phyloP scores from a whole-genome alignment of 2,113 vertebrate genomes.

The Copsychus sechellarum region DNA sequence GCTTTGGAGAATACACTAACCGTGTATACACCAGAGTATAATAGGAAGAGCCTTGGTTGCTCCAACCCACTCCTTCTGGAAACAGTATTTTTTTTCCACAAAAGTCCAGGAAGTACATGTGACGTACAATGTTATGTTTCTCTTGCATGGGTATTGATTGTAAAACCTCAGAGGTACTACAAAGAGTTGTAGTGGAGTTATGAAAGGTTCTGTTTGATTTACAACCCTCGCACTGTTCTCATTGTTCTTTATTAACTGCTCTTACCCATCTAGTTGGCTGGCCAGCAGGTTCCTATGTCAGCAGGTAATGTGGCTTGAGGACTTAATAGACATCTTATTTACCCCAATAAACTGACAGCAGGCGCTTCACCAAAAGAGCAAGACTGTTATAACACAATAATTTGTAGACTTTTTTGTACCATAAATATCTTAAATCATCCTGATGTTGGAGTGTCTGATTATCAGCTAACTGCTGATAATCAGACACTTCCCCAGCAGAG shows the following conservation, averaged over 20 bases:
- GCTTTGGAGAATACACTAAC: not conserved
- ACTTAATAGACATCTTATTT: not conserved
- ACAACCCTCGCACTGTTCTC: not conserved
- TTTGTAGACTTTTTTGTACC: not conserved
- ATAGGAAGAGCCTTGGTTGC: not conserved
- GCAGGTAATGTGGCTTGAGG: not conserved
- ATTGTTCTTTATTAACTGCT: not conserved
- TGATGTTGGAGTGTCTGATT: not conserved
- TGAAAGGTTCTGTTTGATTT: not conserved
- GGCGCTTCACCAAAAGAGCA: not conserved
- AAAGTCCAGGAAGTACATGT: not conserved
- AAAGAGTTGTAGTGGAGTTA: not conserved
- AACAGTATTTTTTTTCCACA: not conserved
- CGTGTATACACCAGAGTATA: not conserved
- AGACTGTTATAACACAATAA: not conserved
- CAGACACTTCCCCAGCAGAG: not conserved
- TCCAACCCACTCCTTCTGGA: not conserved
- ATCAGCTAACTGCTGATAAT: not conserved
- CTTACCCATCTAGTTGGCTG: not conserved
- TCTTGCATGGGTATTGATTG: not conserved
- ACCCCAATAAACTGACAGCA: not conserved
- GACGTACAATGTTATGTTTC: fast-evolving
- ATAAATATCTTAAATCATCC: not conserved
- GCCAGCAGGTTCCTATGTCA: not conserved
- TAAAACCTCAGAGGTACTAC: not conserved